phyloP scores from a whole-genome alignment of 1,140 invertebrate species.

The Mycetomoellerius zeteki region DNA sequence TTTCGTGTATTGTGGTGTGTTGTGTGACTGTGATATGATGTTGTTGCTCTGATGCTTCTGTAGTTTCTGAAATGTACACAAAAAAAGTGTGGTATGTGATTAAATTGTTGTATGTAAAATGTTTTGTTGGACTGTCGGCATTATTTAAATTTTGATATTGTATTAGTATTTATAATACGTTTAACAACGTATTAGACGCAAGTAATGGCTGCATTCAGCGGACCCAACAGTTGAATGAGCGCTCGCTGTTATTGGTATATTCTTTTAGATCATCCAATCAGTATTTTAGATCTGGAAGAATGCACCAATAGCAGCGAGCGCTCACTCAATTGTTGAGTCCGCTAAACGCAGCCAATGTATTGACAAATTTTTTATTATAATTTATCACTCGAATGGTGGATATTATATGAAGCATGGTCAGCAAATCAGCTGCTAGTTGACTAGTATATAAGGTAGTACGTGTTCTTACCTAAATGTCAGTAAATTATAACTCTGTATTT shows the following conservation, averaged over 20 bases:
- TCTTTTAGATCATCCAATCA: too few species aligned
- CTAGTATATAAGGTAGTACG: neutral
- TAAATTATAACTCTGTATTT: neutral
- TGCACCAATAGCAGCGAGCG: too few species aligned
- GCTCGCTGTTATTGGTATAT: too few species aligned
- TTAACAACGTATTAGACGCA: too few species aligned
- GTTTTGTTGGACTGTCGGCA: constrained; percentile 65
- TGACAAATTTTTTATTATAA: too few species aligned
- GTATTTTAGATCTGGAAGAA: too few species aligned
- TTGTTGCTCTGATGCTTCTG: constrained; percentile 85
- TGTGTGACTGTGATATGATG: constrained; percentile 84
- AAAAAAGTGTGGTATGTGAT: constrained; percentile 78
- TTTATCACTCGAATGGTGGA: neutral
- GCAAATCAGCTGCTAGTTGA: neutral
- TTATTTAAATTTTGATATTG: constrained; percentile 43
- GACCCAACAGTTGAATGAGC: too few species aligned
- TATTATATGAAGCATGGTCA: neutral
- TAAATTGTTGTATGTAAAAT: constrained; percentile 70
- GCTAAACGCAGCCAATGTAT: too few species aligned
- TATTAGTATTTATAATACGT: too few species aligned
- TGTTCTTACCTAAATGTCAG: too few species aligned
- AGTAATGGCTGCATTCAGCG: too few species aligned
- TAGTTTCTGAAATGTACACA: constrained; percentile 86
- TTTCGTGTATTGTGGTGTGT: constrained; percentile 86
- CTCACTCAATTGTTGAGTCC: too few species aligned